Base-by-base conservation (phyloP, 2,888 invertebrate species). In the Asteroscopus sphinx region DNA sequence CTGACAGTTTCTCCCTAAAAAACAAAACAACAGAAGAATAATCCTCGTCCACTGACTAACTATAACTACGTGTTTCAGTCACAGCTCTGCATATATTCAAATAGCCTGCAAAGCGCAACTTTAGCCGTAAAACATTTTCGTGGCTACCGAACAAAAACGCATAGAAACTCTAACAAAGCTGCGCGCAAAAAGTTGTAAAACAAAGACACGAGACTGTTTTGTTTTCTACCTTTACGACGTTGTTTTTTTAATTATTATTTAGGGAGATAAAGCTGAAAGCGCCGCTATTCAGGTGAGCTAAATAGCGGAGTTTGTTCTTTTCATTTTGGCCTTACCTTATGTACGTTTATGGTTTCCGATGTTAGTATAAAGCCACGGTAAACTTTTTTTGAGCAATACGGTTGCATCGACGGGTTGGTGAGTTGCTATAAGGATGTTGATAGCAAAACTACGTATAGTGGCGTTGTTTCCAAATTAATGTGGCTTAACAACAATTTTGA, bases 81-180 rank as follows among this genome's bases (percentile, higher is more conserved):
- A 71, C 61, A 44, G 58, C 59, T 73, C 46, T 65, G 63, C 53
- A 71, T 73, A 25, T 25, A 60, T 65, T 62, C 65, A 68, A 70
- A 71, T 57, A 55, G 45, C 48, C 15, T 21, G 46, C 44, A 64
- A 79, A 79, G 81, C 73, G 64, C 69, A 87, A 87, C 83, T 85
- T 83, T 67, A 40, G 32, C 73, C 70, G 83, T 85, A 79, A 77
- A 86, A 82, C 83, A 83, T 82, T 85, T 79, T 80, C 63, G 74
- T 67, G 72, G 58, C 54, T 41, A 26, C 17, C 16, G 39, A 67
- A 79, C 74, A 77, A 79, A 73, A 63, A 68, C 46, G 46, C 52
- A 30, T 56, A 68, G 66, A 64, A 67, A 55, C 73, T 69, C 82
- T 69, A 77, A 80, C 79, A 77, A 77, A 80, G 79, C 80, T 77